Evolutionary conservation across 2,797 vertebrate genomes (phyloP).

Genomic region (Chrosomus eos): DNA sequence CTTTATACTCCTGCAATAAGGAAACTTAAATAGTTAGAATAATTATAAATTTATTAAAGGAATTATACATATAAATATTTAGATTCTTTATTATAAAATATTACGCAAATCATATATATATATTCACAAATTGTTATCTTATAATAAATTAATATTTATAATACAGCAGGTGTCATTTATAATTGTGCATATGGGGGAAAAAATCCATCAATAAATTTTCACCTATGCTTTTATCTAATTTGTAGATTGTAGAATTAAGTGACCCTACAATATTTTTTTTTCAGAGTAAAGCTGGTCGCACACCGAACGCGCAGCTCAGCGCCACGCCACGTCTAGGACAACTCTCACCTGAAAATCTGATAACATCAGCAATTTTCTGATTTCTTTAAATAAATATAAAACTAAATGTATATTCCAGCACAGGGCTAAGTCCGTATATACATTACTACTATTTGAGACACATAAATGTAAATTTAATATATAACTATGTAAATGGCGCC

Average conservation of each 20-base stretch:
- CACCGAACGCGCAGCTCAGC: too few relatives aligned
- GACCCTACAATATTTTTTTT: background rate
- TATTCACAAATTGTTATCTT: background rate
- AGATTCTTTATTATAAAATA: background rate
- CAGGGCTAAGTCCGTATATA: too few relatives aligned
- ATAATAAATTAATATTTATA: background rate
- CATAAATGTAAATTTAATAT: too few relatives aligned
- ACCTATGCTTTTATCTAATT: background rate
- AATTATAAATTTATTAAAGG: background rate
- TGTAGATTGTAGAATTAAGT: background rate
- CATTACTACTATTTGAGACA: too few relatives aligned
- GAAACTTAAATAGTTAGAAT: background rate
- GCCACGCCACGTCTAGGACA: too few relatives aligned
- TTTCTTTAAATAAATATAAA: too few relatives aligned
- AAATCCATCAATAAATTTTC: background rate
- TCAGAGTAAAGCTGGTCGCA: too few relatives aligned
- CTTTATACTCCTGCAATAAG: background rate
- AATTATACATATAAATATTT: background rate
- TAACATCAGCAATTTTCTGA: too few relatives aligned
- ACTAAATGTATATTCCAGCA: too few relatives aligned
- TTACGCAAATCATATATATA: background rate
- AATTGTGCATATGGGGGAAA: background rate
- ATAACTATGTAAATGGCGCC: too few relatives aligned
- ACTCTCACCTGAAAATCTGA: too few relatives aligned
- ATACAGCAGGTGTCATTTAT: background rate